Evolutionary conservation across 2,797 vertebrate species (phyloP), one percentile per base, ranked within the genome.

Genomic region (Morelia viridis): DNA sequence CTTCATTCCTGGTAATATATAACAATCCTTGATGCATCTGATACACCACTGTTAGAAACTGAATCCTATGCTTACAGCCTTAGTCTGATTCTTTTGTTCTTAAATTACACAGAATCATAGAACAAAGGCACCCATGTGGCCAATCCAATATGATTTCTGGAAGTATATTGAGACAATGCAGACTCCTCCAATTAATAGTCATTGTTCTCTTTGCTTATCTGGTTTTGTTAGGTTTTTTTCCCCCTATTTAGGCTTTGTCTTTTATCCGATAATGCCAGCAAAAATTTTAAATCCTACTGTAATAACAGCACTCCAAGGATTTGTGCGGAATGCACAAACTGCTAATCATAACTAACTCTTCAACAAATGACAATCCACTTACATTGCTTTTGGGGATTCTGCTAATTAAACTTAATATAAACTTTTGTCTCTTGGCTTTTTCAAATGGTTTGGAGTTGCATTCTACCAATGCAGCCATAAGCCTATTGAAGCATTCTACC

Each of bases 381-480:
- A 0, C 0, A 50, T 91, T 94, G 56, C 11, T 88, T 85, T 91
- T 89, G 96, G 91, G 92, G 41, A 93, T 5, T 84, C 62, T 41
- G 19, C 31, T 95, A 96, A 91, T 94, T 93, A 94, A 95, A 94
- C 92, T 93, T 85, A 93, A 68, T 41, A 64, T 91, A 96, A 84
- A 91, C 7, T 57, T 91, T 58, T 87, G 9, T 60, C 31, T 60
- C 85, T 71, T 90, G 22, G 57, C 64, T 2, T 92, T 84, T 92
- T 56, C 41, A 56, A 92, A 35, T 1, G 53, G 92, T 35, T 92
- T 46, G 9, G 10, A 90, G 7, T 91, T 46, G 64, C 7, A 80
- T 13, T 65, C 35, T 57, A 46, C 50, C 3, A 53, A 24, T 10
- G 26, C 88, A 68, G 61, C 1, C 26, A 89, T 13, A 80, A 46